These are phyloP conservation scores for Synergus japonicus DNA, from an alignment of 2,888 invertebrate species.

Conservation along the genomic window DNA sequence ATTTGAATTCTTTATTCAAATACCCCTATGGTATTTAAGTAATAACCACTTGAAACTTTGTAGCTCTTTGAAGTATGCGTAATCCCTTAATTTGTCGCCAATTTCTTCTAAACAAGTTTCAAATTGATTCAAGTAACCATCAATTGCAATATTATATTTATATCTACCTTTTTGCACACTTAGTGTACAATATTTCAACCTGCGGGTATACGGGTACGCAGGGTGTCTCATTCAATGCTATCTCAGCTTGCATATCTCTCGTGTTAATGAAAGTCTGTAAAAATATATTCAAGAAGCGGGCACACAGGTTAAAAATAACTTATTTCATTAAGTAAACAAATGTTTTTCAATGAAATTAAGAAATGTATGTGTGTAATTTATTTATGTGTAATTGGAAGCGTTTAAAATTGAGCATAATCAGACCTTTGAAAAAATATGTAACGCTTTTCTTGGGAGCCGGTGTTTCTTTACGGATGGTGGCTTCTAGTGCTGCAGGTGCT, in stretches of 20 bases:
- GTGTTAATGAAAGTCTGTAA: slow-evolving; percentile 18
- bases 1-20: too few species aligned
- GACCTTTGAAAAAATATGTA: slow-evolving; percentile 7
- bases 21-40: too few species aligned
- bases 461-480: slow-evolving; percentile 33
- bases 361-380: neutral
- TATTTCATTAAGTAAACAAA: neutral
- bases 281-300: slow-evolving; percentile 17
- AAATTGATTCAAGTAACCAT: neutral
- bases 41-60: neutral
- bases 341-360: neutral
- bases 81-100: neutral
- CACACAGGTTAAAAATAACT: neutral
- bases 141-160: neutral
- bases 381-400: too few species aligned
- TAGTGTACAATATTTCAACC: neutral
- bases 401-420: neutral
- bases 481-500: slow-evolving; percentile 27
- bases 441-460: neutral
- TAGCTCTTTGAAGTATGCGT: neutral
- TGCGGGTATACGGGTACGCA: slow-evolving; percentile 14
- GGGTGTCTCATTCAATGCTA: slow-evolving; percentile 26
- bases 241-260: slow-evolving; percentile 32
- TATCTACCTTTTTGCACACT: neutral
- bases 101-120: neutral